These are phyloP conservation scores for Drosophila ananassae DNA, from an alignment of 1,140 invertebrate genomes.

Conservation along the genomic window DNA sequence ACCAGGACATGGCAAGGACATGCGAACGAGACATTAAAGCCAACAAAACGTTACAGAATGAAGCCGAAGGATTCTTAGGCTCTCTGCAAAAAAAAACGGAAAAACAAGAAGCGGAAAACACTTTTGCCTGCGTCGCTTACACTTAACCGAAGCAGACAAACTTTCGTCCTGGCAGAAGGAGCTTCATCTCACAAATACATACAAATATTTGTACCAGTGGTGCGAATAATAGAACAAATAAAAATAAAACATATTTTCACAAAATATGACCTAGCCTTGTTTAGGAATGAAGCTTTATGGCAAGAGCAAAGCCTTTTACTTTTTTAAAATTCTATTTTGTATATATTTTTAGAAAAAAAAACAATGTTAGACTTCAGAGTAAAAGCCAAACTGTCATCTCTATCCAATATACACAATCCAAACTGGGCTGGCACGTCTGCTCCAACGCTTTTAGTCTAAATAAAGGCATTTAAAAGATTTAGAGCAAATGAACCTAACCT, in stretches of 20 bases:
- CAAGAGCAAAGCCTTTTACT: too few species aligned
- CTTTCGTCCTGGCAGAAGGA: conserved; percentile 33
- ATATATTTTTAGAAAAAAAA: not conserved
- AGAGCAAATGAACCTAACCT: conserved; percentile 81
- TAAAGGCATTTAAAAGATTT: conserved; percentile 82
- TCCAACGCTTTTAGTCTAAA: conserved; percentile 78
- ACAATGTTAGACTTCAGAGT: not conserved
- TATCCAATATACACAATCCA: not conserved
- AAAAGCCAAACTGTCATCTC: conserved; percentile 15
- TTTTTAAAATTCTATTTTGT: too few species aligned
- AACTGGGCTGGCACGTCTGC: conserved; percentile 53
- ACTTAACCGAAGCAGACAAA: conserved; percentile 40
- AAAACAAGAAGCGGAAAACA: conserved; percentile 12
- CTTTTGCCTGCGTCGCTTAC: conserved; percentile 35
- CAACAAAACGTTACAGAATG: conserved; percentile 42
- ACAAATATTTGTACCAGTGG: conserved; percentile 4
- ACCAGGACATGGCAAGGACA: conserved; percentile 53
- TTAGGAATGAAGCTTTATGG: too few species aligned
- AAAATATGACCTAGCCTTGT: not conserved
- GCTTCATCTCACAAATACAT: conserved; percentile 7
- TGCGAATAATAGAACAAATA: not conserved
- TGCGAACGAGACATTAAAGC: conserved; percentile 80
- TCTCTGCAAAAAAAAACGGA: conserved; percentile 13
- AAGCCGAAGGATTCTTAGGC: conserved; percentile 37
- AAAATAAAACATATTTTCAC: not conserved